A percentile compares a stretch with the other conserved stretches of the same genome.
Evolutionary conservation across 2,888 invertebrate species (phyloP).

Genomic region (Leucophenga montana): DNA sequence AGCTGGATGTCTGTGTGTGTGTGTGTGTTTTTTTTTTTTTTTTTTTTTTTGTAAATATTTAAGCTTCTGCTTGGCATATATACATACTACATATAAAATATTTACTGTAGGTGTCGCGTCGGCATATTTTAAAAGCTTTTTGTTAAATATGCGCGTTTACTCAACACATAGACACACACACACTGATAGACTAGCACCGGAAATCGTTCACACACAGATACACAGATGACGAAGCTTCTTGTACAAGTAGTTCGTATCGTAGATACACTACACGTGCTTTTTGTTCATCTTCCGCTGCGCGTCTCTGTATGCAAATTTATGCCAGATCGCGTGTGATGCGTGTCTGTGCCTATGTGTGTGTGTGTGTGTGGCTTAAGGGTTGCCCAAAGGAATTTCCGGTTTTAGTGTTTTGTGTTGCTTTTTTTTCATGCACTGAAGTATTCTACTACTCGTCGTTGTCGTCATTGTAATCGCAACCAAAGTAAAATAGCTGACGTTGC

Average conservation of each 20-base stretch:
- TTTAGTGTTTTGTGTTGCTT: conserved; percentile 58
- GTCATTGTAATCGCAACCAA: conserved; percentile 14
- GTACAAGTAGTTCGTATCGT: background rate
- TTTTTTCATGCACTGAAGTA: background rate
- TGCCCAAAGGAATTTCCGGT: conserved; percentile 62
- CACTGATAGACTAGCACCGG: background rate
- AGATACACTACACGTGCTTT: conserved; percentile 6
- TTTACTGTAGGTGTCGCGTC: conserved; percentile 68
- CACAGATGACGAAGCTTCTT: conserved; percentile 6
- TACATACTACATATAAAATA: conserved; percentile 44
- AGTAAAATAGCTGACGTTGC: conserved; percentile 53
- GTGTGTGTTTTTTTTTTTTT: conserved; percentile 29
- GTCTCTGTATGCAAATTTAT: conserved; percentile 25
- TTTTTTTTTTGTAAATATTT: conserved; percentile 62
- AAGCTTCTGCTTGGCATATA: conserved; percentile 56
- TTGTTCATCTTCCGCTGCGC: background rate
- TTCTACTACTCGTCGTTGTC: conserved; percentile 34
- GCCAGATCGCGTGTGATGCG: conserved; percentile 13
- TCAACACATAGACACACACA: conserved; percentile 46
- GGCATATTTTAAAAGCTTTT: conserved; percentile 70
- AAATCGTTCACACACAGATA: conserved; percentile 15
- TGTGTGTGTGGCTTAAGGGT: conserved; percentile 55
- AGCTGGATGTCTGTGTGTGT: conserved; percentile 8
- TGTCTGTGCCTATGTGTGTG: conserved; percentile 28
- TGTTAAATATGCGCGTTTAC: conserved; percentile 62